Percentiles rank a stretch among this genome's conserved stretches.
Conservation (phyloP, 1,140 invertebrate species). For the Bombus balteatus region DNA sequence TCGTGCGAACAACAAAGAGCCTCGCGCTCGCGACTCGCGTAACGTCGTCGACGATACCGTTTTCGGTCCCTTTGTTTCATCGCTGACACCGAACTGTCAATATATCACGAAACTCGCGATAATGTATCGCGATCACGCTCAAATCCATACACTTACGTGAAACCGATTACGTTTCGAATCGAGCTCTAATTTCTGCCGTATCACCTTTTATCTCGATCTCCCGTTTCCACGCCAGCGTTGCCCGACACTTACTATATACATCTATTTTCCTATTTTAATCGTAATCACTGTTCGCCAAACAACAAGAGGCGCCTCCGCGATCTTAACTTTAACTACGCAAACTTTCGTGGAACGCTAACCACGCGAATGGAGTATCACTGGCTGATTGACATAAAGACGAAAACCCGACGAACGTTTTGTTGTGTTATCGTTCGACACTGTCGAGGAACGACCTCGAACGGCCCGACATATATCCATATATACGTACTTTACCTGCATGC, state of each 20-base stretch:
- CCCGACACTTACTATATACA: too few species aligned
- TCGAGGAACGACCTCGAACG: slow-evolving; percentile 57
- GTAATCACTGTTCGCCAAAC: neutral
- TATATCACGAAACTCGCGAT: neutral
- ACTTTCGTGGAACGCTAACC: neutral
- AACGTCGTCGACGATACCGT: neutral
- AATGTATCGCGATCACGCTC: slow-evolving; percentile 5
- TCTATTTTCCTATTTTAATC: neutral
- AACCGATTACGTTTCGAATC: neutral
- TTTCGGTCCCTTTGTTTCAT: slow-evolving; percentile 1
- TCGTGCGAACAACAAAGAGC: neutral
- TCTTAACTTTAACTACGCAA: neutral
- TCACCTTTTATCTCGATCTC: neutral
- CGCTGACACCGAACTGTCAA: slow-evolving; percentile 9
- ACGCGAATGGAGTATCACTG: neutral
- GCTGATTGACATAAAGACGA: neutral
- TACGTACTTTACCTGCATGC: too few species aligned
- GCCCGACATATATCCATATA: slow-evolving; percentile 15
- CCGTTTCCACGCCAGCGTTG: neutral
- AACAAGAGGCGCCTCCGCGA: neutral
- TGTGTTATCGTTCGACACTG: slow-evolving; percentile 46
- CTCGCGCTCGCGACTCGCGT: neutral
- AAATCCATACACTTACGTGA: neutral
- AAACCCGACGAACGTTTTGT: slow-evolving; percentile 46
- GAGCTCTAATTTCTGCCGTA: neutral